phyloP scores from a whole-genome alignment of 2,888 invertebrate species.

The Sinopyrophorus schimmeli region DNA sequence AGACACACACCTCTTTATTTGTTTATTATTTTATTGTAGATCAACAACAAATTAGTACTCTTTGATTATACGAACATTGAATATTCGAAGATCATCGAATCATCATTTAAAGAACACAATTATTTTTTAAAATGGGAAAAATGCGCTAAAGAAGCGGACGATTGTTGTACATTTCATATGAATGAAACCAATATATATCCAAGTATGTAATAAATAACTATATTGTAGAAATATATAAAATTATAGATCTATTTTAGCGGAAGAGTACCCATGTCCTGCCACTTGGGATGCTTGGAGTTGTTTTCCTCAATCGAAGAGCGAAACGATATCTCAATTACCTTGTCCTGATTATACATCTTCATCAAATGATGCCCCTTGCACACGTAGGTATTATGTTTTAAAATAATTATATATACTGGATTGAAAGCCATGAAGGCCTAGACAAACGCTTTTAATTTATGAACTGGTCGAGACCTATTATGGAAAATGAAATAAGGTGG shows the following conservation, averaged over 20 bases:
- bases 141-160: conserved; percentile 45
- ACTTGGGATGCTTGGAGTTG: conserved; percentile 71
- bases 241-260: conserved; percentile 32
- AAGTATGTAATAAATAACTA: conserved; percentile 24
- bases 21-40: conserved; percentile 1
- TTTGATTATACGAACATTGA: conserved; percentile 12
- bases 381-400: conserved; percentile 34
- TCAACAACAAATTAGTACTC: background rate
- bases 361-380: conserved; percentile 29
- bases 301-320: conserved; percentile 57
- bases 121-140: conserved; percentile 44
- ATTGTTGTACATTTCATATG: conserved; percentile 45
- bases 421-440: no score
- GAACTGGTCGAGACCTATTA: no score
- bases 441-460: no score
- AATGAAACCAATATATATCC: conserved; percentile 40
- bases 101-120: conserved; percentile 40
- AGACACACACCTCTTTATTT: background rate
- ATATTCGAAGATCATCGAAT: conserved; percentile 34
- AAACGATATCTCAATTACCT: conserved; percentile 53
- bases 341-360: conserved; percentile 61
- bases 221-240: background rate
- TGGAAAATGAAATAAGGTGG: no score
- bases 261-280: conserved; percentile 55
- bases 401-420: no score